Evolutionary conservation across 2,113 vertebrate species (phyloP).

Genomic region (Phainopepla nitens): DNA sequence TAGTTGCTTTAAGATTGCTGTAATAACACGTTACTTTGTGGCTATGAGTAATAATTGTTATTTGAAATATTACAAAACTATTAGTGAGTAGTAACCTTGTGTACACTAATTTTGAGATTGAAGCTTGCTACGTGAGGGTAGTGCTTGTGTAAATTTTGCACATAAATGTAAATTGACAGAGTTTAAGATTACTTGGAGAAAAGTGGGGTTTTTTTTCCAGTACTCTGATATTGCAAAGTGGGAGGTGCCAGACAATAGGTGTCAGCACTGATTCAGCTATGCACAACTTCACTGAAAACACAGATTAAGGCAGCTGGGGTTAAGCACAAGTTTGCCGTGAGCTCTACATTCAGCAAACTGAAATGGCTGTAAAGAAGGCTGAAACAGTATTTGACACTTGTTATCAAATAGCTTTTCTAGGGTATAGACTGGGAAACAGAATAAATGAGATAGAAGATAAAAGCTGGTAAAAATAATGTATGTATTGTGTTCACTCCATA

Average conservation of each 20-base stretch:
- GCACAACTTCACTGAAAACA: neutral
- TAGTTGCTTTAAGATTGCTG: neutral
- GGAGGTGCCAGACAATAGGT: conserved; percentile 22
- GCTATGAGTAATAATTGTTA: conserved; percentile 28
- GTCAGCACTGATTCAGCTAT: conserved; percentile 33
- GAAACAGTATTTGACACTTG: neutral
- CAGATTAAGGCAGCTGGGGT: neutral
- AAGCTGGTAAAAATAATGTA: neutral
- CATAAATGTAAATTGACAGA: neutral
- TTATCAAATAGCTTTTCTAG: neutral
- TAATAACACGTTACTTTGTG: conserved; percentile 1
- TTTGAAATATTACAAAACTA: conserved; percentile 41
- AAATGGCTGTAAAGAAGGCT: neutral
- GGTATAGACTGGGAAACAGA: neutral
- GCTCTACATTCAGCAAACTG: neutral
- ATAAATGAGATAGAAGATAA: neutral
- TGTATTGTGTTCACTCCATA: neutral
- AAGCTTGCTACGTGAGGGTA: neutral
- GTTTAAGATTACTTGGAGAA: neutral
- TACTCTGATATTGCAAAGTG: neutral
- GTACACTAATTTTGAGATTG: neutral
- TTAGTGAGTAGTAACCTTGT: neutral
- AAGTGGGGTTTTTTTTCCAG: neutral
- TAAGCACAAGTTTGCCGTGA: neutral
- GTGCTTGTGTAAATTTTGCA: neutral